These are phyloP conservation scores for Perizoma affinitatum DNA, from an alignment of 2,888 invertebrate genomes.

Conservation along the genomic window DNA sequence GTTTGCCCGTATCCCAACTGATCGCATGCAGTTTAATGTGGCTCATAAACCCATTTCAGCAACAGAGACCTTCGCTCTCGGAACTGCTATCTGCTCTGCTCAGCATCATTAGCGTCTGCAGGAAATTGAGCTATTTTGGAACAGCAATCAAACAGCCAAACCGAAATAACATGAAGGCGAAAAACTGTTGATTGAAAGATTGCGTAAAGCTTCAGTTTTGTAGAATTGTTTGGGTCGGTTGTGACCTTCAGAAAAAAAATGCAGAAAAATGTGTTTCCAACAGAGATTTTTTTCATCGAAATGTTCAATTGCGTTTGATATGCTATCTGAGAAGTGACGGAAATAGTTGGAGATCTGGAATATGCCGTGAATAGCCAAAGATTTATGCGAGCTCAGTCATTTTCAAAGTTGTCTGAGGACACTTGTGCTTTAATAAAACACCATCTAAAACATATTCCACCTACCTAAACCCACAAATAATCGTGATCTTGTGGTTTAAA, in stretches of 20 bases:
- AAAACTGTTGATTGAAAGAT: constrained; percentile 19
- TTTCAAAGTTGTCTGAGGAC: neutral
- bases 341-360: too few species aligned
- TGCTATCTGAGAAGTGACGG: too few species aligned
- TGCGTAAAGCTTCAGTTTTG: constrained; percentile 1
- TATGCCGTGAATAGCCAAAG: too few species aligned
- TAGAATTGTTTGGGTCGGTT: neutral
- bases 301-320: too few species aligned
- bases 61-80: constrained; percentile 48
- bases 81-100: constrained; percentile 32
- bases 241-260: neutral
- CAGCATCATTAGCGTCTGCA: constrained; percentile 25
- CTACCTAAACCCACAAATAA: constrained; percentile 15
- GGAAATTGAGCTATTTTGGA: constrained; percentile 29
- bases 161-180: constrained; percentile 14
- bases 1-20: constrained; percentile 19
- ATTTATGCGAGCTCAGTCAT: too few species aligned
- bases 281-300: too few species aligned
- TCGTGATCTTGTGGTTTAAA: constrained; percentile 5
- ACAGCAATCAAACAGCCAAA: constrained; percentile 16
- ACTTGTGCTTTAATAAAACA: constrained; percentile 20
- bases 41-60: constrained; percentile 59
- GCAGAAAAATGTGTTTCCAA: too few species aligned
- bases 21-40: constrained; percentile 45
- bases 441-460: constrained; percentile 4